A percentile compares a stretch with the other conserved stretches of the same genome.
These are phyloP conservation scores for Vimba vimba DNA, from an alignment of 2,113 vertebrate genomes.

Conservation along the genomic window DNA sequence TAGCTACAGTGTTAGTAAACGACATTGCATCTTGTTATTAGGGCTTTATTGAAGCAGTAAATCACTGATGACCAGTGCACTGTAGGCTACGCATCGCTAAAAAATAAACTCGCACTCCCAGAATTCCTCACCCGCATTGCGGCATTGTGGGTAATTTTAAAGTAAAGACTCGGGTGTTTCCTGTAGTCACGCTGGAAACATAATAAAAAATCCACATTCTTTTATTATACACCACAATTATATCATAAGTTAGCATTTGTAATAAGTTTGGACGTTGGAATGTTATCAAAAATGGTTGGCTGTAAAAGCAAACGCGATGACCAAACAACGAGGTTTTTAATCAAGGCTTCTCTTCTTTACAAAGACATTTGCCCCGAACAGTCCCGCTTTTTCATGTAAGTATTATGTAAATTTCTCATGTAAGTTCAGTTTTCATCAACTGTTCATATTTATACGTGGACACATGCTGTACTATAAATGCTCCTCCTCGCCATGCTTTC, in stretches of 20 bases:
- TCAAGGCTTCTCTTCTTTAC: slow-evolving; percentile 68
- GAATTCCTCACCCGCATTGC: slow-evolving; percentile 60
- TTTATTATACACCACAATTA: no score
- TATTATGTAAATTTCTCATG: not conserved
- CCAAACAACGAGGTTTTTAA: slow-evolving; percentile 54
- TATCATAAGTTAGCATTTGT: not conserved
- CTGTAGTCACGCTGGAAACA: not conserved
- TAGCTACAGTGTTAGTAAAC: not conserved
- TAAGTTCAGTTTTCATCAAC: not conserved
- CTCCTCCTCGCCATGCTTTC: not conserved
- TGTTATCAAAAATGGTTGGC: not conserved
- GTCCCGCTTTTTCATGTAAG: slow-evolving; percentile 76
- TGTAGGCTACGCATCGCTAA: not conserved
- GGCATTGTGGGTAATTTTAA: slow-evolving; percentile 42
- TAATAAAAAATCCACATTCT: not conserved
- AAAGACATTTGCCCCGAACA: slow-evolving; percentile 72
- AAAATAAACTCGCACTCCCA: slow-evolving; percentile 66
- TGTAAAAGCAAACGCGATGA: not conserved
- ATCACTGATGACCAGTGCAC: not conserved
- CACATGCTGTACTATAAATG: not conserved
- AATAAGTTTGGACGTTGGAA: not conserved
- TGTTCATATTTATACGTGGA: not conserved
- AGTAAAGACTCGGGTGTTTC: not conserved
- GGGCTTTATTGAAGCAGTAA: not conserved
- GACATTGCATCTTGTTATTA: not conserved